Evolutionary conservation across 2,113 vertebrate species (phyloP), one percentile per base, ranked within the genome.

Genomic region (Hyla sarda): DNA sequence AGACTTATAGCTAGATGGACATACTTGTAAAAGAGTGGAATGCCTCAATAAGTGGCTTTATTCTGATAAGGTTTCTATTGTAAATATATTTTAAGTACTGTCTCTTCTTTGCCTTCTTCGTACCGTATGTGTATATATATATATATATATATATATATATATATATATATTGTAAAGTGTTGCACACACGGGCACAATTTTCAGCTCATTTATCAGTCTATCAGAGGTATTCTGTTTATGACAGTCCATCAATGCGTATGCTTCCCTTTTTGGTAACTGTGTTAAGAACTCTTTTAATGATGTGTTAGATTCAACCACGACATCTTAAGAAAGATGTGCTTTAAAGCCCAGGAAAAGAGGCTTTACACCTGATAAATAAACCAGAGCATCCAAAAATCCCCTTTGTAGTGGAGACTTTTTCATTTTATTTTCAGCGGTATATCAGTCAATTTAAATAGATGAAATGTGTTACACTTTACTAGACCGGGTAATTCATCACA

Each of bases 231-330:
- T 82, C 80, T 67, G 41, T 69, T 50, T 67, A 82, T 67, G 25
- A n/a, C 80, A 82, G 60, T 60, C 65, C 45, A 72, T 83, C 67
- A 83, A 32, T 37, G 52, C 12, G 41, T 37, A 32, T 1, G 6
- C 71, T 71, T 72, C 45, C 17, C 45, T 37, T 41, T 72, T 72
- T 37, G 67, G n/a, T 54, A 37, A 83, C 65, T 56, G 65, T 28
- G 65, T 67, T 50, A 83, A 82, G 32, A 69, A 14, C 54, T 32
- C 23, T 71, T 48, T 83, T 83, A 83, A 83, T 56, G 82, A 83
- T 83, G 82, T 83, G 67, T 32, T 69, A 72, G 45, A n/a, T 72
- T 37, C 25, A 56, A 45, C 21, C 80, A 82, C 48, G 67, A 14
- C 45, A 12, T 45, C 60, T 50, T 14, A 67, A 48, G 54, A 41